A percentile compares a stretch with the other conserved stretches of the same genome.
Conservation (phyloP, 2,113 vertebrate genomes). For the Epinephelus moara region DNA sequence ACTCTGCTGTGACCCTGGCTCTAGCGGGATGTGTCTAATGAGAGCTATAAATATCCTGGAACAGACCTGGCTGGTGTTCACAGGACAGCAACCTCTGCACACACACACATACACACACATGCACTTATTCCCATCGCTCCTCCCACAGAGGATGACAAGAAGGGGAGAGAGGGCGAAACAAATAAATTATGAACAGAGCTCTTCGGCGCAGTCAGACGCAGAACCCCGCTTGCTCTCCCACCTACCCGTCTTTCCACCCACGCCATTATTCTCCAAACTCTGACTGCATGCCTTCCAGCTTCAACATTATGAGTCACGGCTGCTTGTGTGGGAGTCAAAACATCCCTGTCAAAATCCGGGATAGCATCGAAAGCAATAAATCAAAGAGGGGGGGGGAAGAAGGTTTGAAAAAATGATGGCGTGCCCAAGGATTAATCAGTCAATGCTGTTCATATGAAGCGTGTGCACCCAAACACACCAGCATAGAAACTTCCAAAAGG, state of each 20-base stretch:
- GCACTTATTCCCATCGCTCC: conserved; percentile 22
- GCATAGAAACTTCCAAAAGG: not conserved
- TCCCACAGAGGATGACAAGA: conserved; percentile 19
- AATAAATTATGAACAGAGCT: conserved; percentile 59
- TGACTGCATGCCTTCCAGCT: conserved; percentile 8
- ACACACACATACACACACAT: conserved; percentile 12
- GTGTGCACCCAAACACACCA: not conserved
- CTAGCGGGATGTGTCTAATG: conserved; percentile 74
- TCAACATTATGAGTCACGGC: conserved; percentile 33
- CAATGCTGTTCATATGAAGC: not conserved
- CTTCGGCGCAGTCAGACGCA: conserved; percentile 13
- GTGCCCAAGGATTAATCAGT: not conserved
- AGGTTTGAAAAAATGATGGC: not conserved
- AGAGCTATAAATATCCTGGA: conserved; percentile 76
- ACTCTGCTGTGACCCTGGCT: conserved; percentile 67
- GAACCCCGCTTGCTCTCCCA: conserved; percentile 29
- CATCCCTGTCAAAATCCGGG: conserved; percentile 8
- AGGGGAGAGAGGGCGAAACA: not conserved
- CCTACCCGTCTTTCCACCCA: conserved; percentile 51
- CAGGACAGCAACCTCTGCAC: conserved; percentile 32
- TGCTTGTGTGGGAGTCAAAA: conserved; percentile 30
- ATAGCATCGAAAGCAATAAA: conserved; percentile 24
- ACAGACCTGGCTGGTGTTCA: conserved; percentile 47
- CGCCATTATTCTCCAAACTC: conserved; percentile 25
- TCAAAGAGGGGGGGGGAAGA: not conserved